phyloP scores from a whole-genome alignment of 2,888 invertebrate genomes.

The Tiphia femorata region DNA sequence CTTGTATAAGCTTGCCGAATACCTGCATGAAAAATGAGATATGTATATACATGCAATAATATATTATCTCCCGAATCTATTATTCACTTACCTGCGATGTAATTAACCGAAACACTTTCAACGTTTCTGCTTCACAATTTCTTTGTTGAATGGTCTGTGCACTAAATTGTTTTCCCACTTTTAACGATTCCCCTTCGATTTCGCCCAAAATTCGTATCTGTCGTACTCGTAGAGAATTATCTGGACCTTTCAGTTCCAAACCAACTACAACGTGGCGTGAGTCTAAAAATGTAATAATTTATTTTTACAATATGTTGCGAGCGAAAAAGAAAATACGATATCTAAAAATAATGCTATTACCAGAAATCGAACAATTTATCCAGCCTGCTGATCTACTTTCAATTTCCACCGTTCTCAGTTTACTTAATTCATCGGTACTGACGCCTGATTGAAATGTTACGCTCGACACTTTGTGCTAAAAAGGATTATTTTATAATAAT shows the following conservation, averaged over 20 bases:
- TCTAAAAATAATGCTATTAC: constrained; percentile 66
- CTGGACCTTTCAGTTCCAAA: constrained; percentile 91
- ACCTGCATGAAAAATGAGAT: constrained; percentile 75
- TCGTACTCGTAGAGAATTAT: constrained; percentile 89
- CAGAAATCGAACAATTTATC: constrained; percentile 87
- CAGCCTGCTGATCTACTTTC: constrained; percentile 89
- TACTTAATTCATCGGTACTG: constrained; percentile 84
- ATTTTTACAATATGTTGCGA: neutral
- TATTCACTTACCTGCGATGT: constrained; percentile 81
- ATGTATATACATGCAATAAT: constrained; percentile 68
- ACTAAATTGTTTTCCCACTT: constrained; percentile 71
- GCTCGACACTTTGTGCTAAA: constrained; percentile 89
- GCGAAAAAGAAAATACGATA: neutral
- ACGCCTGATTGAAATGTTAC: constrained; percentile 88
- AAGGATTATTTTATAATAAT: no score
- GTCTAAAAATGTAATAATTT: constrained; percentile 53
- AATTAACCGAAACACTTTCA: constrained; percentile 91
- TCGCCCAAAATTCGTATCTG: constrained; percentile 82
- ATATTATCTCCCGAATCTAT: no score
- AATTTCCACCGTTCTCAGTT: constrained; percentile 86
- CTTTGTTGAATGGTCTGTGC: constrained; percentile 81
- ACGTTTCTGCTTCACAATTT: constrained; percentile 91
- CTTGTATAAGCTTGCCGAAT: constrained; percentile 89
- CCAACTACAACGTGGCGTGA: constrained; percentile 75
- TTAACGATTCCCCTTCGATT: constrained; percentile 72